Evolutionary conservation across 2,113 vertebrate species (phyloP).

Genomic region (Dromaius novaehollandiae): DNA sequence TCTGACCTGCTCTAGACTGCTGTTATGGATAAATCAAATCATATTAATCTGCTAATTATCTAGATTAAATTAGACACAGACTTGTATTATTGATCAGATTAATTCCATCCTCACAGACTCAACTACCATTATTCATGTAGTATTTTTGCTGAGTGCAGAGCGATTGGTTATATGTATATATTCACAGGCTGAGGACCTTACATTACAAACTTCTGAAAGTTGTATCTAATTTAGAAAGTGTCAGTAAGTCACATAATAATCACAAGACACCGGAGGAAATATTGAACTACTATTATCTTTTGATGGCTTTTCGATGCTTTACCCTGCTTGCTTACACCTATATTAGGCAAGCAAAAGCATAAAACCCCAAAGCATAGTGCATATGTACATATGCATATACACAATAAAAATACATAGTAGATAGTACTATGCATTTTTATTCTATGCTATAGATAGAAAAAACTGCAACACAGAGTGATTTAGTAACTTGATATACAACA

Average conservation of each 20-base stretch:
- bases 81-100: not conserved
- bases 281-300: not conserved
- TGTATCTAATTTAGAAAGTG: not conserved
- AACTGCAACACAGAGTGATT: not conserved
- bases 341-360: not conserved
- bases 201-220: not conserved
- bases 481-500: not conserved
- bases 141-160: not conserved
- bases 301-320: not conserved
- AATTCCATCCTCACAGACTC: not conserved
- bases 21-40: constrained; percentile 21
- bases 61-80: constrained; percentile 20
- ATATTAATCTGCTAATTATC: constrained; percentile 39
- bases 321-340: not conserved
- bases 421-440: not conserved
- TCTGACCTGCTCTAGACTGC: not conserved
- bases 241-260: not conserved
- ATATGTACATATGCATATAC: not conserved
- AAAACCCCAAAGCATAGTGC: not conserved
- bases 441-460: not conserved
- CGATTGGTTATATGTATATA: not conserved
- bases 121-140: not conserved
- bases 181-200: not conserved
- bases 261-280: not conserved
- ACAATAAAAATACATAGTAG: not conserved